These are phyloP conservation scores for Drosophila emarginata DNA, from an alignment of 2,888 invertebrate genomes.

Conservation along the genomic window DNA sequence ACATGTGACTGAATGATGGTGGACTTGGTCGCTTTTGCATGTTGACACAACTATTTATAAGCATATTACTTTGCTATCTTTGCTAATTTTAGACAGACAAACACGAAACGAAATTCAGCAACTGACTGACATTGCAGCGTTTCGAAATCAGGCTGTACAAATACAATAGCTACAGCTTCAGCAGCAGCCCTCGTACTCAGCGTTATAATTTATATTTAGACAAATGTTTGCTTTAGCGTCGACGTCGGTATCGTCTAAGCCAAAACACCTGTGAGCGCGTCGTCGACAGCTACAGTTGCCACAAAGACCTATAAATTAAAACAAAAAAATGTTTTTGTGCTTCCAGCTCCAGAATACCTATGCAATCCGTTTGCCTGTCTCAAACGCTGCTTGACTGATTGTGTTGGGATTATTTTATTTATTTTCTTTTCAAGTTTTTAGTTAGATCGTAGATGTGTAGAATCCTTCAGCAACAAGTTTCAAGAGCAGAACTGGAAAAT, in stretches of 20 bases:
- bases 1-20: constrained; percentile 36
- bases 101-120: constrained; percentile 45
- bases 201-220: constrained; percentile 39
- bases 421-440: background rate
- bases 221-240: constrained; percentile 35
- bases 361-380: background rate
- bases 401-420: background rate
- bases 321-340: background rate
- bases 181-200: constrained; percentile 12
- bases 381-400: background rate
- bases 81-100: constrained; percentile 69
- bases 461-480: background rate
- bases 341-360: background rate
- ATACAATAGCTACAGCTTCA: constrained; percentile 46
- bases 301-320: constrained; percentile 14
- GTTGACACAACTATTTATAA: constrained; percentile 73
- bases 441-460: background rate
- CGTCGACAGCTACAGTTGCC: constrained; percentile 1
- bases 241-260: constrained; percentile 20
- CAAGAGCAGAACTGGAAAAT: background rate
- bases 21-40: constrained; percentile 55
- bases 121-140: constrained; percentile 58
- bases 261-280: constrained; percentile 50
- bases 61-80: constrained; percentile 63
- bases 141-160: constrained; percentile 63